Conservation (phyloP, 1,140 invertebrate genomes). For the Cydia splendana region DNA sequence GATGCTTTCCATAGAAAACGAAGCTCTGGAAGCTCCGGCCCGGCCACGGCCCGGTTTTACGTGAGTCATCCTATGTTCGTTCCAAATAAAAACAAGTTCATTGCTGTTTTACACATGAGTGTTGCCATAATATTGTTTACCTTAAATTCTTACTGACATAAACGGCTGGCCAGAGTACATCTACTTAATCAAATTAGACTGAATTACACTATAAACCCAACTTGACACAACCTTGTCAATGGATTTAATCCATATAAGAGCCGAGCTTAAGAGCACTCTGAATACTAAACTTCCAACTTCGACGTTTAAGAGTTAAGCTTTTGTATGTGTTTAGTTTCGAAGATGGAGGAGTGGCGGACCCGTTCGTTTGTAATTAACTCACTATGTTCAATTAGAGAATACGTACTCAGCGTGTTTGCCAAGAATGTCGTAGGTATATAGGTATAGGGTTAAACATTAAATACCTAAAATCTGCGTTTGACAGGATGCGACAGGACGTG, state of each 20-base stretch:
- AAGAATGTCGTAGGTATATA: background rate
- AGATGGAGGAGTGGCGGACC: constrained; percentile 35
- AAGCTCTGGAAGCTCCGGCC: no score
- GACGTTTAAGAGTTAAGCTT: constrained; percentile 39
- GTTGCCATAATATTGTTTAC: background rate
- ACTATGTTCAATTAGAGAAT: constrained; percentile 34
- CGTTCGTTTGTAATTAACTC: constrained; percentile 34
- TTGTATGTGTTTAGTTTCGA: constrained; percentile 40
- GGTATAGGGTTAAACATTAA: background rate
- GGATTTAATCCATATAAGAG: constrained; percentile 18
- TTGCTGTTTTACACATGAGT: background rate
- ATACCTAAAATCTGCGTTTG: background rate
- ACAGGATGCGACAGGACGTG: background rate
- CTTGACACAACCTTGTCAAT: constrained; percentile 16
- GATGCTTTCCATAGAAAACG: no score
- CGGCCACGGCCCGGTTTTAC: no score
- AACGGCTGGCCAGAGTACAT: background rate
- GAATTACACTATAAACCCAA: background rate
- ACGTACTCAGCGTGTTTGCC: background rate
- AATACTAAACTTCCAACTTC: constrained; percentile 31
- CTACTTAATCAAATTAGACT: constrained; percentile 11
- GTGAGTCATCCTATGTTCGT: no score
- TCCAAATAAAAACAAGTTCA: background rate
- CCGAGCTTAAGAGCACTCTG: constrained; percentile 3
- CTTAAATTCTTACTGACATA: background rate